Percentiles rank a stretch among this genome's conserved stretches.
Conservation (phyloP, 2,113 vertebrate genomes). For the cat (Felis catus) region DNA sequence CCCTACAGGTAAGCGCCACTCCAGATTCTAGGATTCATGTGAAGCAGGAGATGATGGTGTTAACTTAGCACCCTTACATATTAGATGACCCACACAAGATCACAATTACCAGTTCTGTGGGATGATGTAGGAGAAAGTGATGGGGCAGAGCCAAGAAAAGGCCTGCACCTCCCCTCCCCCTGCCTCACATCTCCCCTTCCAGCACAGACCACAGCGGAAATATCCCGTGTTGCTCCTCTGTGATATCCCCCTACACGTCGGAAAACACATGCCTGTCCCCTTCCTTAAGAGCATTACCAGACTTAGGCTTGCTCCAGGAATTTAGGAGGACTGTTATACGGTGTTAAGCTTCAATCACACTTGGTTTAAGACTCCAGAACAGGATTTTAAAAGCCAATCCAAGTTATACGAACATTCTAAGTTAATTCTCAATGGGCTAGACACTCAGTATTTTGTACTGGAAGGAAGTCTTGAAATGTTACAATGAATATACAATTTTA, state of each 20-base stretch:
- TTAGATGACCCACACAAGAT: not conserved
- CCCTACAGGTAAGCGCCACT: not conserved
- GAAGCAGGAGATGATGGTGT: not conserved
- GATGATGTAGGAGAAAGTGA: not conserved
- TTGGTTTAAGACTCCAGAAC: not conserved
- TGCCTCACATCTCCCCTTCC: not conserved
- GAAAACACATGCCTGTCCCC: not conserved
- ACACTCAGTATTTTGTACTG: not conserved
- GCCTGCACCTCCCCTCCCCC: not conserved
- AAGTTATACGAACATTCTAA: not conserved
- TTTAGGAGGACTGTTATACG: not conserved
- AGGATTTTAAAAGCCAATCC: not conserved
- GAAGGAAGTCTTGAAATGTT: not conserved
- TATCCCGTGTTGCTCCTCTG: fast-evolving
- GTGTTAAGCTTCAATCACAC: not conserved
- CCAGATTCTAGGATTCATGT: not conserved
- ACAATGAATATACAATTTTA: not conserved
- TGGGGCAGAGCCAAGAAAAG: not conserved
- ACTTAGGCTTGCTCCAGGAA: not conserved
- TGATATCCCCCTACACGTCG: fast-evolving
- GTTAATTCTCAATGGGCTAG: not conserved
- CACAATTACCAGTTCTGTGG: not conserved
- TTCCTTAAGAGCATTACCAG: not conserved
- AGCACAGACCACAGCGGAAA: not conserved
- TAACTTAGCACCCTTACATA: not conserved